Conservation (phyloP, 2,888 invertebrate genomes). For the Drosophila paracracens region DNA sequence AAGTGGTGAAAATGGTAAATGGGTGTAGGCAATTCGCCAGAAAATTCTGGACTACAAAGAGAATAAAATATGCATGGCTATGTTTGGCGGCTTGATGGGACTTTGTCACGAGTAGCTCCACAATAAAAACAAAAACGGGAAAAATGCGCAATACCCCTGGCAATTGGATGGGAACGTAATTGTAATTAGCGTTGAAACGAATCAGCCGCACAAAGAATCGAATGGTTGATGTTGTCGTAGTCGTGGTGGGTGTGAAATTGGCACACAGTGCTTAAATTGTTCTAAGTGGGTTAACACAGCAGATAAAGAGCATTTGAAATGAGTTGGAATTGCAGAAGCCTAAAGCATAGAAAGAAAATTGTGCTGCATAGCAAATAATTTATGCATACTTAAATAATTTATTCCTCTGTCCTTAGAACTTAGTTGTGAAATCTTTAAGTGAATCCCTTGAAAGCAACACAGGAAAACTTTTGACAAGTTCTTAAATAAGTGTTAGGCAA, state of each 20-base stretch:
- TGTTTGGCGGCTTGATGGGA: constrained; percentile 59
- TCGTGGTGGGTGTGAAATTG: constrained; percentile 50
- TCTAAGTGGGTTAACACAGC: constrained; percentile 69
- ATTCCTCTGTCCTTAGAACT: neutral
- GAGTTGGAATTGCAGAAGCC: constrained; percentile 1
- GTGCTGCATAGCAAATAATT: neutral
- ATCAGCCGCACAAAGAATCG: constrained; percentile 57
- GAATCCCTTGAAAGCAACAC: neutral
- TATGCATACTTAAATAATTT: constrained; percentile 3
- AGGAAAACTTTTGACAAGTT: neutral
- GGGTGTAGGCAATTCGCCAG: constrained; percentile 48
- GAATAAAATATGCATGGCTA: constrained; percentile 74
- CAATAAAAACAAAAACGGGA: neutral
- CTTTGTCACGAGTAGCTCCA: constrained; percentile 32
- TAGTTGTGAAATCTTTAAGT: neutral
- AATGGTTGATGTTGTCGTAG: constrained; percentile 6
- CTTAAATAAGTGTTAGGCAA: neutral
- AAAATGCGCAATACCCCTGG: constrained; percentile 2
- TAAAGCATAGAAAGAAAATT: neutral
- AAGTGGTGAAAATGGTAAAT: constrained; percentile 9
- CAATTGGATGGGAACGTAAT: constrained; percentile 53
- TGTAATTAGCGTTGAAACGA: constrained; percentile 68
- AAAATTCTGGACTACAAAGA: constrained; percentile 31
- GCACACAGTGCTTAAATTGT: constrained; percentile 54
- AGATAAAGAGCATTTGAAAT: constrained; percentile 55